Percentiles rank a stretch among this genome's conserved stretches.
phyloP scores from a whole-genome alignment of 2,113 vertebrate species.

The Natator depressus region DNA sequence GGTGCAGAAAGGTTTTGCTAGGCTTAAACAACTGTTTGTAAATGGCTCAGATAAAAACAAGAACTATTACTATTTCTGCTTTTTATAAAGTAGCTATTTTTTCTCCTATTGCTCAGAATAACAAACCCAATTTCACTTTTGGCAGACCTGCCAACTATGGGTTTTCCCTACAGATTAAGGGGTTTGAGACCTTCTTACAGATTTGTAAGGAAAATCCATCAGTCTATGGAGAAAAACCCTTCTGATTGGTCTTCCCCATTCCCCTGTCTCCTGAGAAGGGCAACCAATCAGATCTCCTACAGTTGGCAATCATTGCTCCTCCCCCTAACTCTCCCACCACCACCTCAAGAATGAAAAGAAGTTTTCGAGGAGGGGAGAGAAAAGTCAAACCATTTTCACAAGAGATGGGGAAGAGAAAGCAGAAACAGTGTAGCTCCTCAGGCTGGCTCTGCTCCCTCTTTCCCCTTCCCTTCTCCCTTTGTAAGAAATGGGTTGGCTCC shows the following conservation, averaged over 20 bases:
- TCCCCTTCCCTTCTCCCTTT: neutral
- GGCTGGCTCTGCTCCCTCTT: neutral
- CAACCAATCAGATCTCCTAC: neutral
- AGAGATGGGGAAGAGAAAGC: neutral
- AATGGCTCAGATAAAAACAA: neutral
- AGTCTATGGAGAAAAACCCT: neutral
- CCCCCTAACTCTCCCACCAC: neutral
- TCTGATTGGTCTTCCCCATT: neutral
- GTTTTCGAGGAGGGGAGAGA: neutral
- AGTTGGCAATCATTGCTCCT: neutral
- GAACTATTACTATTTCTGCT: neutral
- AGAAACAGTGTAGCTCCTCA: neutral
- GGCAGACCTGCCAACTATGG: neutral
- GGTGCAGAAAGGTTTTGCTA: neutral
- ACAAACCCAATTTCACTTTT: neutral
- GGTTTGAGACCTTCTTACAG: neutral
- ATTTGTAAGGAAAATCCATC: neutral
- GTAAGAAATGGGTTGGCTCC: neutral
- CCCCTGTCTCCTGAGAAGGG: neutral
- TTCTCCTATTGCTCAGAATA: neutral
- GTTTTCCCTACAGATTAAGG: neutral
- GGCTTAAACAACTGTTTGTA: neutral
- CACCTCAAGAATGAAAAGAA: neutral
- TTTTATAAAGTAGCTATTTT: neutral
- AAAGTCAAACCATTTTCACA: neutral